Percentiles rank a stretch among this genome's conserved stretches.
Evolutionary conservation across 1,140 invertebrate genomes (phyloP).

Genomic region (Semibalanus balanoides): DNA sequence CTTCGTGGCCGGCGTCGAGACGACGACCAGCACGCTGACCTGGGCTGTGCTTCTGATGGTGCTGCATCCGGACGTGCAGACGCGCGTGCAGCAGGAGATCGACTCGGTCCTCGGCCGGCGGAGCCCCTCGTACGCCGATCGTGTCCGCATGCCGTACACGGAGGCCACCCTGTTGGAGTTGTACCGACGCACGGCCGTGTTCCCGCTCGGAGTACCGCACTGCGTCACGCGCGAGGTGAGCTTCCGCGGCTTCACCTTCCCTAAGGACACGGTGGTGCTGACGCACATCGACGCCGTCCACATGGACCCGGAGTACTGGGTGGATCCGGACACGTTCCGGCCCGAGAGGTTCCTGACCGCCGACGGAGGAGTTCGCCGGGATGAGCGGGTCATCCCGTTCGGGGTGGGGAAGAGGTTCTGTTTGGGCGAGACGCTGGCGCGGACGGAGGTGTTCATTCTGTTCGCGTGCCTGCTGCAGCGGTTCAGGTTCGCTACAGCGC

Average conservation of each 20-base stretch:
- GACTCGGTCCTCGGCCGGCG: slow-evolving; percentile 33
- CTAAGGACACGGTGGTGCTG: slow-evolving; percentile 44
- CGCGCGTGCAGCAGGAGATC: slow-evolving; percentile 48
- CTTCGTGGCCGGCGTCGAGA: slow-evolving; percentile 31
- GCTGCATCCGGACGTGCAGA: slow-evolving; percentile 47
- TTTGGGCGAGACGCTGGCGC: slow-evolving; percentile 56
- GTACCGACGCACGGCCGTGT: neutral
- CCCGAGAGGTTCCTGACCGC: slow-evolving; percentile 30
- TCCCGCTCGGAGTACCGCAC: slow-evolving; percentile 62
- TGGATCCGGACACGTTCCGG: slow-evolving; percentile 28
- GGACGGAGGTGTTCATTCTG: slow-evolving; percentile 53
- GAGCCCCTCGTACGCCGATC: neutral
- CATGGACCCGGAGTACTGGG: slow-evolving; percentile 41
- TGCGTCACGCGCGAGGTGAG: slow-evolving; percentile 23
- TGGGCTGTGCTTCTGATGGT: slow-evolving; percentile 52
- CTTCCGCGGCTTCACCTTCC: slow-evolving; percentile 19
- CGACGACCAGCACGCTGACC: slow-evolving; percentile 52
- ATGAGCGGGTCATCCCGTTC: slow-evolving; percentile 30
- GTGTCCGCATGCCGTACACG: slow-evolving; percentile 34
- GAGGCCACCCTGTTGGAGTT: slow-evolving; percentile 21
- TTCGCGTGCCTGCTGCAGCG: slow-evolving; percentile 51
- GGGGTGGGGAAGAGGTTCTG: slow-evolving; percentile 51
- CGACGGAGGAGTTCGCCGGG: slow-evolving; percentile 21
- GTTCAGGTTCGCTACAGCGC: slow-evolving; percentile 26
- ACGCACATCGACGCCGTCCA: slow-evolving; percentile 50